phyloP scores from a whole-genome alignment of 2,888 invertebrate species.

The Alcis repandata region DNA sequence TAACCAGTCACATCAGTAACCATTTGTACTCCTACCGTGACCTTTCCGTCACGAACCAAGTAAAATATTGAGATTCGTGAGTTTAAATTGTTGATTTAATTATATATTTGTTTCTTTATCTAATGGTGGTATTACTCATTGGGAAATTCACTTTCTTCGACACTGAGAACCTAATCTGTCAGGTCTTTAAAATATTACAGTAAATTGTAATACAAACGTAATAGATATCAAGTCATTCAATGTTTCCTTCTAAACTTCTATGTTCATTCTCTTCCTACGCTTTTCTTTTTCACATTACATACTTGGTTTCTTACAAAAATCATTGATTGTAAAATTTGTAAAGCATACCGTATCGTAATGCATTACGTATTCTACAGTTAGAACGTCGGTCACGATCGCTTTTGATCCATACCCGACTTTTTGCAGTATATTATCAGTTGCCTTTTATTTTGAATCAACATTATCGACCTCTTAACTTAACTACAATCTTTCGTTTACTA shows the following conservation, averaged over 20 bases:
- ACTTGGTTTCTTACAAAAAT: constrained; percentile 19
- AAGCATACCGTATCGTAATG: constrained; percentile 44
- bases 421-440: constrained; percentile 54
- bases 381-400: constrained; percentile 64
- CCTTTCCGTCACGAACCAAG: constrained; percentile 72
- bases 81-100: constrained; percentile 55
- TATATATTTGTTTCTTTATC: constrained; percentile 49
- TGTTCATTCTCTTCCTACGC: background rate
- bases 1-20: constrained; percentile 66
- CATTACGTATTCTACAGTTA: constrained; percentile 55
- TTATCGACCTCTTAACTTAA: background rate
- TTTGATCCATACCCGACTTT: constrained; percentile 62
- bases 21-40: constrained; percentile 70
- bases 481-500: constrained; percentile 10
- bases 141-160: constrained; percentile 21
- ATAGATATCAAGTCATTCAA: background rate
- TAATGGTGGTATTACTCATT: constrained; percentile 40
- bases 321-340: constrained; percentile 33
- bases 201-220: background rate
- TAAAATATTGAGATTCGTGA: constrained; percentile 72
- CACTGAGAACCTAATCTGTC: constrained; percentile 16
- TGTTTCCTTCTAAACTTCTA: background rate
- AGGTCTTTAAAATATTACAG: background rate
- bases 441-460: constrained; percentile 41
- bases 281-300: constrained; percentile 5